Conservation (phyloP, 2,113 vertebrate genomes). For the Myotis yumanensis region DNA sequence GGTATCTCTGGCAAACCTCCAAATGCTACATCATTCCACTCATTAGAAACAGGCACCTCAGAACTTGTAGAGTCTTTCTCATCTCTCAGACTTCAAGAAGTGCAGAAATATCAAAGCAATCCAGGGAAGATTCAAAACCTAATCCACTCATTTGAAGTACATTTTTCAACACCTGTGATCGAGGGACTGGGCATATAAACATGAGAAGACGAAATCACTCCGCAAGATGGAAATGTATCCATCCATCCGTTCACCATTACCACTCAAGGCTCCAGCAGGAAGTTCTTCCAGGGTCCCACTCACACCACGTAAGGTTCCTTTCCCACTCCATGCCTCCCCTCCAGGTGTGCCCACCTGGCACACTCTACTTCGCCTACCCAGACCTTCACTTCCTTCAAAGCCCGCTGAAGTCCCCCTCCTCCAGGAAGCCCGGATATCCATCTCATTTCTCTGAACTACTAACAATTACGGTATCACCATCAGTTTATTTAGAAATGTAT, state of each 20-base stretch:
- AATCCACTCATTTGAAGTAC: background rate
- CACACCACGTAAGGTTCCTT: background rate
- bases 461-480: background rate
- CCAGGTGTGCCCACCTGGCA: background rate
- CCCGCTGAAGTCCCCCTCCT: background rate
- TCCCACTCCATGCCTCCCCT: background rate
- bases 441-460: background rate
- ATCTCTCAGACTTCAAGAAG: slow-evolving; percentile 25
- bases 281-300: background rate
- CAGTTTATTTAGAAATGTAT: background rate
- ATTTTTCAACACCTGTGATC: background rate
- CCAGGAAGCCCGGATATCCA: background rate
- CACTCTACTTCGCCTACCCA: background rate
- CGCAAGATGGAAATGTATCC: background rate
- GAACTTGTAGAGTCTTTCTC: background rate
- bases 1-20: background rate
- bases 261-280: background rate
- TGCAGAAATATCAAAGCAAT: background rate
- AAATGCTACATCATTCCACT: slow-evolving; percentile 18
- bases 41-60: background rate
- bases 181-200: background rate
- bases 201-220: background rate
- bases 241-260: background rate
- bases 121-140: background rate
- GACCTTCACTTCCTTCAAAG: background rate